phyloP scores from a whole-genome alignment of 2,888 invertebrate genomes.

The Serripes groenlandicus region DNA sequence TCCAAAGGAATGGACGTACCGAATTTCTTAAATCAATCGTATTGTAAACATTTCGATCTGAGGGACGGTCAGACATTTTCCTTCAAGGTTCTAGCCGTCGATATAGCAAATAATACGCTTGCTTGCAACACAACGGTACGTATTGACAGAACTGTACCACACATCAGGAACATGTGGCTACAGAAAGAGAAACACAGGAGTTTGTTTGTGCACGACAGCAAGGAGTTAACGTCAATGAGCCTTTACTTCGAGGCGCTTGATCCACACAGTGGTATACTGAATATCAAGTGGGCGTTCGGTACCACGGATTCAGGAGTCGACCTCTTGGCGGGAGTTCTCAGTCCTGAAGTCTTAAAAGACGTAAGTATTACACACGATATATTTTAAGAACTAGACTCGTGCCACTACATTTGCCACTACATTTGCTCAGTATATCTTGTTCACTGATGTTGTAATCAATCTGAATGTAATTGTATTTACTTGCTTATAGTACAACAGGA shows the following conservation, averaged over 20 bases:
- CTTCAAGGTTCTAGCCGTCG: constrained; percentile 55
- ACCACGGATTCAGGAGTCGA: constrained; percentile 29
- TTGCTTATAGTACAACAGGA: no score
- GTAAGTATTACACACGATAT: no score
- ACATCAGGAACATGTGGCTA: constrained; percentile 64
- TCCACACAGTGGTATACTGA: constrained; percentile 67
- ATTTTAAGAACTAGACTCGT: no score
- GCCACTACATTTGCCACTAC: no score
- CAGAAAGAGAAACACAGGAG: constrained; percentile 44
- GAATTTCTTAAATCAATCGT: constrained; percentile 42
- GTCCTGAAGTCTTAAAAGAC: neutral
- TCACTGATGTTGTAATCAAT: no score
- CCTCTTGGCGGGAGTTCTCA: neutral
- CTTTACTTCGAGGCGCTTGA: constrained; percentile 67
- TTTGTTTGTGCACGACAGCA: constrained; percentile 68
- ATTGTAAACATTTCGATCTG: constrained; percentile 46
- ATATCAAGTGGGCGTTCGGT: constrained; percentile 67
- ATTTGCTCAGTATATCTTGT: no score
- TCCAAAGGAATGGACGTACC: constrained; percentile 6
- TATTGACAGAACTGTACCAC: constrained; percentile 67
- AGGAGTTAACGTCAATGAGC: constrained; percentile 67
- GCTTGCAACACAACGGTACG: constrained; percentile 51
- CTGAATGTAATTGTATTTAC: no score
- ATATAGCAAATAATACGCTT: constrained; percentile 63
- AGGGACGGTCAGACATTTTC: constrained; percentile 62